Conservation (phyloP, 2,113 vertebrate genomes). For the Atrichornis clamosus region DNA sequence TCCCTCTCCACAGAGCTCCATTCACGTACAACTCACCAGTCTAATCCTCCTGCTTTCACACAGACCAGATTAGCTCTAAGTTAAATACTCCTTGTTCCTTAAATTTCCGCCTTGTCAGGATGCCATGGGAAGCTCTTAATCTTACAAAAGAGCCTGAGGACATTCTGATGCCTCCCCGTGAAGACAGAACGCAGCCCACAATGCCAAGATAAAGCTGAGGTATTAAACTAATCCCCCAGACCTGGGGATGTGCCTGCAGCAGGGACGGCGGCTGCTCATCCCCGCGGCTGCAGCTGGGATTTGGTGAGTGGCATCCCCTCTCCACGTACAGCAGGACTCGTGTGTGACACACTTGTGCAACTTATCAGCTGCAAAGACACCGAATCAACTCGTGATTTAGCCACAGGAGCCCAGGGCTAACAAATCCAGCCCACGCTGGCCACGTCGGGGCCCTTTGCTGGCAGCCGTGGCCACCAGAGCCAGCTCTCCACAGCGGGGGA, state of each 20-base stretch:
- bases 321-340: not conserved
- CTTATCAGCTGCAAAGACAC: not conserved
- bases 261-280: not conserved
- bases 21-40: constrained; percentile 11
- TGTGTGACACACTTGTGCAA: not conserved
- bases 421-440: not conserved
- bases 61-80: constrained; percentile 72
- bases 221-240: not conserved
- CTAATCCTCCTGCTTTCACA: constrained; percentile 69
- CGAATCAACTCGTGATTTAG: not conserved
- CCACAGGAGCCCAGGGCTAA: not conserved
- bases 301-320: rapidly evolving
- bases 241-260: not conserved
- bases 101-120: constrained; percentile 73
- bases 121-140: constrained; percentile 76
- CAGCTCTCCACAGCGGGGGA: not conserved
- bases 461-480: rapidly evolving
- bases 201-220: not conserved
- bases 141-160: constrained; percentile 67
- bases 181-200: not conserved
- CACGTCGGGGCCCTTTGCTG: rapidly evolving
- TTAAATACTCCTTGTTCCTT: constrained; percentile 74
- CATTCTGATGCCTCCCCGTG: constrained; percentile 41
- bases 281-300: not conserved
- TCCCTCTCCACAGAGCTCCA: constrained; percentile 14